phyloP scores from a whole-genome alignment of 2,888 invertebrate genomes.

The Nysson spinosus region DNA sequence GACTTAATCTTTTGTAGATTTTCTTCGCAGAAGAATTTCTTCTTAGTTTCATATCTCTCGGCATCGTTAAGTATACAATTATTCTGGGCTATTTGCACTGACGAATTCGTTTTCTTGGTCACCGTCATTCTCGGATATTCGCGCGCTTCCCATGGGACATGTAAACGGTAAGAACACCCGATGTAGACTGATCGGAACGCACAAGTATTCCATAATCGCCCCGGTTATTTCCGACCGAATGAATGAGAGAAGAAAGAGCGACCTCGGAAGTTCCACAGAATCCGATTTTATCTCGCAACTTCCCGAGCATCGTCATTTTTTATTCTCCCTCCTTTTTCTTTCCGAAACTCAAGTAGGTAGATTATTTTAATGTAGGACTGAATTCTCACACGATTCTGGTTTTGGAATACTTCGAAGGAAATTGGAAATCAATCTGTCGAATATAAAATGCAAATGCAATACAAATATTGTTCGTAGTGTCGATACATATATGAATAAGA shows the following conservation, averaged over 20 bases:
- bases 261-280: constrained; percentile 6
- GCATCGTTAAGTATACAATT: constrained; percentile 1
- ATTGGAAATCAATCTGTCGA: too few relatives aligned
- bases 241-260: constrained; percentile 10
- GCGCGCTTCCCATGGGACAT: constrained; percentile 2
- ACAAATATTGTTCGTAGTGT: too few relatives aligned
- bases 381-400: too few relatives aligned
- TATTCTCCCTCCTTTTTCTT: background rate
- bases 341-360: too few relatives aligned
- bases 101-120: constrained; percentile 23
- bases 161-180: constrained; percentile 25
- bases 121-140: constrained; percentile 25
- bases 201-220: constrained; percentile 26
- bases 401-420: too few relatives aligned
- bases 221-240: constrained; percentile 47
- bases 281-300: constrained; percentile 1
- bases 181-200: constrained; percentile 40
- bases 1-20: constrained; percentile 79
- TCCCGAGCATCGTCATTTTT: too few relatives aligned
- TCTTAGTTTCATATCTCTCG: background rate
- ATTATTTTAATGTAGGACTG: too few relatives aligned
- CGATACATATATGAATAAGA: too few relatives aligned
- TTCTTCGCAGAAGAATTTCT: constrained; percentile 11
- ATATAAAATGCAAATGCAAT: too few relatives aligned
- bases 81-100: constrained; percentile 11